Conservation (phyloP, 1,140 invertebrate genomes). For the Trissolcus basalis region DNA sequence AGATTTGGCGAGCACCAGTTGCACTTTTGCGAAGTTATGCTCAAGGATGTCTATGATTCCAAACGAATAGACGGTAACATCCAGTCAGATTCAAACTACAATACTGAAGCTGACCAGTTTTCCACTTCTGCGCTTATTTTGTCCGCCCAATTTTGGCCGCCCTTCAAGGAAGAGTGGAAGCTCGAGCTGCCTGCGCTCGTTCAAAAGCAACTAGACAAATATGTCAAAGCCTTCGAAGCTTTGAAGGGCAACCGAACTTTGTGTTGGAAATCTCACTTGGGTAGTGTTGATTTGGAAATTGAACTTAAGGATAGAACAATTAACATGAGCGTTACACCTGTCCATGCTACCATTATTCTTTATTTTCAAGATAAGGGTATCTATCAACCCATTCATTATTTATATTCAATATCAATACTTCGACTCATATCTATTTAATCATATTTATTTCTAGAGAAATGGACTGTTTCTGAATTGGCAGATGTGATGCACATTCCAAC, state of each 20-base stretch:
- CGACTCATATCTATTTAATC: slow-evolving; percentile 7
- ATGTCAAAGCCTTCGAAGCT: slow-evolving; percentile 93
- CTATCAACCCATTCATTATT: not conserved
- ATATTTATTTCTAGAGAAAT: slow-evolving; percentile 78
- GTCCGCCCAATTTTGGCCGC: slow-evolving; percentile 99
- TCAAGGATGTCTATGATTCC: slow-evolving; percentile 95
- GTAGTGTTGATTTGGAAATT: slow-evolving; percentile 93
- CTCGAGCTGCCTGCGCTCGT: slow-evolving; percentile 89
- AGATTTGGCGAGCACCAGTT: slow-evolving; percentile 96
- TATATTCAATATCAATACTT: no score
- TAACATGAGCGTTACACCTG: slow-evolving; percentile 91
- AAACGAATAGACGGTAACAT: slow-evolving; percentile 93
- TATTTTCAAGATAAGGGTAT: slow-evolving; percentile 93
- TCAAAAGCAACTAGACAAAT: slow-evolving; percentile 88
- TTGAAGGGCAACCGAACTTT: slow-evolving; percentile 96
- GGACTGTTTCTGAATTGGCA: slow-evolving; percentile 90
- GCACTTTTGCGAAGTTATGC: slow-evolving; percentile 99
- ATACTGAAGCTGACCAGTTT: slow-evolving; percentile 79
- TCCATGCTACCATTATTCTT: slow-evolving; percentile 95
- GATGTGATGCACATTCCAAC: slow-evolving; percentile 89
- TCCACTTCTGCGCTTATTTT: slow-evolving; percentile 90
- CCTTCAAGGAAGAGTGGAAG: slow-evolving; percentile 93
- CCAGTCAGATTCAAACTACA: slow-evolving; percentile 82
- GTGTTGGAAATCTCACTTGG: slow-evolving; percentile 95
- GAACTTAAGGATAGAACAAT: slow-evolving; percentile 90